phyloP scores from a whole-genome alignment of 2,797 vertebrate species.

The Anolis apletophallus region DNA sequence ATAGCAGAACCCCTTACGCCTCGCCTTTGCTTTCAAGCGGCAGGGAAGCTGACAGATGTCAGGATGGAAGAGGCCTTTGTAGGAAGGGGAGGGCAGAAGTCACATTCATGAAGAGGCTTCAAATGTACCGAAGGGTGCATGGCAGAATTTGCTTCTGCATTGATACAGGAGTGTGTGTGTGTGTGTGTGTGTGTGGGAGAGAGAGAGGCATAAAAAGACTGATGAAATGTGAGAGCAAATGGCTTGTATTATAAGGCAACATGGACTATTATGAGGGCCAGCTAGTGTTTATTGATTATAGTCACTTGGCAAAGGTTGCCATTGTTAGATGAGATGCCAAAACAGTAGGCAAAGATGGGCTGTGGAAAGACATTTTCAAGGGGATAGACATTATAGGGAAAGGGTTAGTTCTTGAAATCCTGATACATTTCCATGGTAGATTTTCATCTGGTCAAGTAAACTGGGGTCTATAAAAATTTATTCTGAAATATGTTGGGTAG shows the following conservation, averaged over 20 bases:
- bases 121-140: not conserved
- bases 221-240: too few relatives aligned
- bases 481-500: too few relatives aligned
- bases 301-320: not conserved
- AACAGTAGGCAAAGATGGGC: not conserved
- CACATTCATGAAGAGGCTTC: not conserved
- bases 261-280: not conserved
- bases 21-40: conserved; percentile 40
- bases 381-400: too few relatives aligned
- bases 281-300: not conserved
- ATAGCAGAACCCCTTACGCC: conserved; percentile 49
- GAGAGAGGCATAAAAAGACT: too few relatives aligned
- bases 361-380: not conserved
- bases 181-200: too few relatives aligned
- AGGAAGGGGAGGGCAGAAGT: not conserved
- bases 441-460: too few relatives aligned
- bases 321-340: not conserved
- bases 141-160: not conserved
- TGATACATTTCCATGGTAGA: too few relatives aligned
- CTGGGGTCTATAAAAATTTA: too few relatives aligned
- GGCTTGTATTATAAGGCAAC: not conserved
- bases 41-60: conserved; percentile 69
- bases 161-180: not conserved
- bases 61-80: conserved; percentile 56
- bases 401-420: too few relatives aligned